Percentiles rank a stretch among this genome's conserved stretches.
These are phyloP conservation scores for Heterocephalus glaber DNA, from an alignment of 2,113 vertebrate species.

Conservation along the genomic window DNA sequence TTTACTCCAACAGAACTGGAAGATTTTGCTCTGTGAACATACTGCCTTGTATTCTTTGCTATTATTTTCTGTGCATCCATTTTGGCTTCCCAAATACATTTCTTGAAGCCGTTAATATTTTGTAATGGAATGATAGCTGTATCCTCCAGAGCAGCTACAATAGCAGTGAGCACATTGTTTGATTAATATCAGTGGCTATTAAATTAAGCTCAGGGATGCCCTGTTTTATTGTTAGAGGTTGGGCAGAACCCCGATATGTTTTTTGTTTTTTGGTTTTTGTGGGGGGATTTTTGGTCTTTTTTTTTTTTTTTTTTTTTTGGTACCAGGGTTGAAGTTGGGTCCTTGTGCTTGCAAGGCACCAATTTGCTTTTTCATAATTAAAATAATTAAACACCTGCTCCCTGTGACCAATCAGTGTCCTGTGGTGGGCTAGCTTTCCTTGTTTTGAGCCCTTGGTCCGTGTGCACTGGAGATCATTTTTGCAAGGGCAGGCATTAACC, in stretches of 20 bases:
- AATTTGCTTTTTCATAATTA: constrained; percentile 52
- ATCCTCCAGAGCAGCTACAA: constrained; percentile 19
- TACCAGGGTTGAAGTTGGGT: too few species aligned
- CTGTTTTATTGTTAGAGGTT: constrained; percentile 38
- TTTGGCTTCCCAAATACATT: not conserved
- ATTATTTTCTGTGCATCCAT: not conserved
- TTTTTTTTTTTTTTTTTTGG: too few species aligned
- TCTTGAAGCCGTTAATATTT: constrained; percentile 9
- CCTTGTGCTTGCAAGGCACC: too few species aligned
- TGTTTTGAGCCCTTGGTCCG: not conserved
- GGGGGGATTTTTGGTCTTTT: too few species aligned
- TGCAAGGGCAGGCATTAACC: not conserved
- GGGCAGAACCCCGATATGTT: not conserved
- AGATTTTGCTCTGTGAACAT: not conserved
- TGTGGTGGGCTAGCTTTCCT: not conserved
- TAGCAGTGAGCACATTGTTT: not conserved
- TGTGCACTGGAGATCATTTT: not conserved
- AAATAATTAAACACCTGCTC: constrained; percentile 39
- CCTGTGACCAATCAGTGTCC: not conserved
- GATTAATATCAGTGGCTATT: constrained; percentile 47
- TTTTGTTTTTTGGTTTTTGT: too few species aligned
- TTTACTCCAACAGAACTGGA: not conserved
- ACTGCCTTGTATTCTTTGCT: not conserved
- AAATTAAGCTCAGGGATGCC: constrained; percentile 9
- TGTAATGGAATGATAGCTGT: not conserved